A percentile compares a stretch with the other conserved stretches of the same genome.
phyloP scores from a whole-genome alignment of 2,888 invertebrate species.

The Eupithecia insigniata region DNA sequence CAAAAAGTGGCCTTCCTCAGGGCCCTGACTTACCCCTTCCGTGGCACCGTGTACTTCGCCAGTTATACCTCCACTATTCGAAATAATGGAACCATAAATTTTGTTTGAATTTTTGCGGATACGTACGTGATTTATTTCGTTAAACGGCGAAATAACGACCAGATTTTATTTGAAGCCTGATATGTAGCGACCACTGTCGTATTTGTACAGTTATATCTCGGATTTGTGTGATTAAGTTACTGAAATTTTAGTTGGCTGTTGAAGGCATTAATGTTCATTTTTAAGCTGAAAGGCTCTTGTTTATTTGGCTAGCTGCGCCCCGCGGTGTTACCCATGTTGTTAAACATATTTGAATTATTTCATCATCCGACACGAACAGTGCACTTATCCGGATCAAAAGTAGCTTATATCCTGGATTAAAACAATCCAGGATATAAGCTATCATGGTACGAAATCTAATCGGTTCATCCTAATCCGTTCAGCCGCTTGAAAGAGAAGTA shows the following conservation, averaged over 20 bases:
- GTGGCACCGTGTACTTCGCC: background rate
- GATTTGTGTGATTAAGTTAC: conserved; percentile 11
- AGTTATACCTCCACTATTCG: conserved; percentile 19
- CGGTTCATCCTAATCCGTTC: background rate
- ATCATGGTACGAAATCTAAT: background rate
- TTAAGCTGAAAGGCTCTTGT: background rate
- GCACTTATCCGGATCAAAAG: background rate
- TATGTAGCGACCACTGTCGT: conserved; percentile 18
- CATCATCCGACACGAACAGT: background rate
- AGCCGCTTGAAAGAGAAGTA: background rate
- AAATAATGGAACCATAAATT: conserved; percentile 39
- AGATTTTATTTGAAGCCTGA: conserved; percentile 36
- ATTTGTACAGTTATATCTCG: conserved; percentile 15
- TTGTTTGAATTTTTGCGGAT: conserved; percentile 40
- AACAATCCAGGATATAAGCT: background rate
- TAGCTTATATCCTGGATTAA: background rate
- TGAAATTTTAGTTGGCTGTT: background rate
- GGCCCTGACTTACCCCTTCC: background rate
- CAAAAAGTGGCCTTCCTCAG: background rate
- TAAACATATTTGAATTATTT: background rate
- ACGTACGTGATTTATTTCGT: conserved; percentile 36
- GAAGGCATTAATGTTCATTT: background rate
- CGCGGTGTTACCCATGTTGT: background rate
- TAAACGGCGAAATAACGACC: conserved; percentile 33
- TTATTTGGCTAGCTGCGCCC: background rate